These are phyloP conservation scores for Strix uralensis DNA, from an alignment of 2,113 vertebrate genomes.

Conservation along the genomic window DNA sequence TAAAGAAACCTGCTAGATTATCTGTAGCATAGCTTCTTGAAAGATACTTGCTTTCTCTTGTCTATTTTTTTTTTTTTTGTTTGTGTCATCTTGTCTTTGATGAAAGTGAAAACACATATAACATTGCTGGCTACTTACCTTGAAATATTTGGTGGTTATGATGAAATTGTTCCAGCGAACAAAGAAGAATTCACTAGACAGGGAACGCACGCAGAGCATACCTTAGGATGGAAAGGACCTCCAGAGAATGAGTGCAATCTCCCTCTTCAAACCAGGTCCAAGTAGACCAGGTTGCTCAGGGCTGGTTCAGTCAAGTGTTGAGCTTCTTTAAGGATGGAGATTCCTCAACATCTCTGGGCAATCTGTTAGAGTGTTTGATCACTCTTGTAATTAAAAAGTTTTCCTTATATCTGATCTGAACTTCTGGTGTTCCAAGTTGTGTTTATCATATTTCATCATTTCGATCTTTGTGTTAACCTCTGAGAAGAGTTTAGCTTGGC, in stretches of 20 bases:
- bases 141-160: neutral
- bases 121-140: neutral
- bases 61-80: neutral
- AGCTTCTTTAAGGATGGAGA: neutral
- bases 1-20: neutral
- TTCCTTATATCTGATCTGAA: neutral
- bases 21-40: neutral
- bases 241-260: neutral
- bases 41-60: neutral
- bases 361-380: neutral
- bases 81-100: neutral
- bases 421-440: neutral
- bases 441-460: neutral
- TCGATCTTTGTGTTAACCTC: neutral
- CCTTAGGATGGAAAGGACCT: neutral
- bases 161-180: neutral
- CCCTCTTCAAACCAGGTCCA: neutral
- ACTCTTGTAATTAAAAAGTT: neutral
- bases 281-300: neutral
- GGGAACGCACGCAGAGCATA: neutral
- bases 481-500: neutral
- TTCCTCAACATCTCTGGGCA: neutral
- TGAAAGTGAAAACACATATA: neutral
- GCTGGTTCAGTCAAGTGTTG: neutral
- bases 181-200: neutral